Evolutionary conservation across 1,140 invertebrate genomes (phyloP).

Genomic region (Magallana ariakensis): DNA sequence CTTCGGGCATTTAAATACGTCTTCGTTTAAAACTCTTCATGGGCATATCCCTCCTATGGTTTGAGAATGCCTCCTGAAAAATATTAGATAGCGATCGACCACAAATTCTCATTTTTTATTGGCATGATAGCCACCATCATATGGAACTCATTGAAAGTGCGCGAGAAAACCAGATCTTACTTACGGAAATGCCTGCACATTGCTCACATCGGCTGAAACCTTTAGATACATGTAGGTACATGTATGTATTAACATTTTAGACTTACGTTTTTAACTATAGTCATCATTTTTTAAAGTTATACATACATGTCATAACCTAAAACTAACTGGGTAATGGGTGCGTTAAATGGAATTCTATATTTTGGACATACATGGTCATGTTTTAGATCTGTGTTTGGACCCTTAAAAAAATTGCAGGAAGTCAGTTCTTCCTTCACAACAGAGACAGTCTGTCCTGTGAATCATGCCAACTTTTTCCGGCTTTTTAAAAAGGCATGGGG

Average conservation of each 20-base stretch:
- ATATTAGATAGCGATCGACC: slow-evolving; percentile 37
- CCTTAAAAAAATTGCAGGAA: background rate
- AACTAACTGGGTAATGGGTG: background rate
- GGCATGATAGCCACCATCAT: slow-evolving; percentile 48
- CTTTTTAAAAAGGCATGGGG: background rate
- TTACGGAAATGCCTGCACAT: slow-evolving; percentile 26
- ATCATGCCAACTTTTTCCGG: background rate
- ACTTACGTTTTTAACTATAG: too few species aligned
- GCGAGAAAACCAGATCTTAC: slow-evolving; percentile 19
- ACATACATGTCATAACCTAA: background rate
- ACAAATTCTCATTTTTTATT: slow-evolving; percentile 39
- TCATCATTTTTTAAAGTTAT: too few species aligned
- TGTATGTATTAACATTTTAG: background rate
- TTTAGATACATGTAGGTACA: slow-evolving; percentile 41
- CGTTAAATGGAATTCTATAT: background rate
- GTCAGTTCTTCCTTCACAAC: background rate
- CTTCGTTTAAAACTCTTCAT: too few species aligned
- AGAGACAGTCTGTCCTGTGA: background rate
- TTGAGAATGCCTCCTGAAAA: slow-evolving; percentile 13
- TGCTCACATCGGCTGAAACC: slow-evolving; percentile 39
- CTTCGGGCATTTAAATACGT: too few species aligned
- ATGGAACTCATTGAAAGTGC: slow-evolving; percentile 44
- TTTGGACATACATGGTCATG: background rate
- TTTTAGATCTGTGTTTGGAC: background rate
- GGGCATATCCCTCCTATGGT: slow-evolving; percentile 34